Percentiles rank a stretch among this genome's conserved stretches.
These are phyloP conservation scores for Phortica variegata DNA, from an alignment of 1,140 invertebrate species.

Conservation along the genomic window DNA sequence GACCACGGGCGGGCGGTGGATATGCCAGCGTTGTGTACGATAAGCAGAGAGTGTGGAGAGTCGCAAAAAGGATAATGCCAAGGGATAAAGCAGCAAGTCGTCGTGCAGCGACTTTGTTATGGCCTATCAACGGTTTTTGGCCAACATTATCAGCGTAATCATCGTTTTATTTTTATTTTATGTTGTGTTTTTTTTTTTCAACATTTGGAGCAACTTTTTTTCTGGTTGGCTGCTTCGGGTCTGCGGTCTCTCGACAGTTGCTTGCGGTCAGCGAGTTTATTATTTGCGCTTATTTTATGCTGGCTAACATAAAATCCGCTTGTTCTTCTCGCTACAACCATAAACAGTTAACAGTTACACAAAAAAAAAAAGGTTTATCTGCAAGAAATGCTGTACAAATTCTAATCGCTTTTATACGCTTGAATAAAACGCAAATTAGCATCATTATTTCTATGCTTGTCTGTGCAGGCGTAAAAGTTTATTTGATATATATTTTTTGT, in stretches of 20 bases:
- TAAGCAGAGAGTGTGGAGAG: too few species aligned
- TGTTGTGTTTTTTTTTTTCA: constrained; percentile 8
- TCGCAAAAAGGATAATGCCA: too few species aligned
- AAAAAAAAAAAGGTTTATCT: too few species aligned
- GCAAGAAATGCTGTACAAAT: too few species aligned
- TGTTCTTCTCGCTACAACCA: constrained; percentile 25
- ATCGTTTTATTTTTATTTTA: constrained; percentile 46
- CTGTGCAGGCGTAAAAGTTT: constrained; percentile 4
- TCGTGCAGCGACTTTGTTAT: not conserved
- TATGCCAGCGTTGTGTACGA: too few species aligned
- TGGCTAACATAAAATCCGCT: constrained; percentile 1
- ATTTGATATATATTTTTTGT: constrained; percentile 16
- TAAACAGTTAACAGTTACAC: not conserved
- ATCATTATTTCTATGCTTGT: constrained; percentile 28
- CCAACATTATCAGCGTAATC: constrained; percentile 50
- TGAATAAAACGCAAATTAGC: constrained; percentile 45
- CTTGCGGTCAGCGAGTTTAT: constrained; percentile 50
- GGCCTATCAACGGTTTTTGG: constrained; percentile 14
- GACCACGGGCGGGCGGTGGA: too few species aligned
- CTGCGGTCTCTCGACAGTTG: constrained; percentile 18
- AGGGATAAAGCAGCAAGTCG: too few species aligned
- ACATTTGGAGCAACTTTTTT: not conserved
- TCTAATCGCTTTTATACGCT: constrained; percentile 48
- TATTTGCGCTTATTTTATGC: constrained; percentile 42
- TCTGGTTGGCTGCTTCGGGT: not conserved